Conservation (phyloP, 2,888 invertebrate genomes). For the Labia minor region DNA sequence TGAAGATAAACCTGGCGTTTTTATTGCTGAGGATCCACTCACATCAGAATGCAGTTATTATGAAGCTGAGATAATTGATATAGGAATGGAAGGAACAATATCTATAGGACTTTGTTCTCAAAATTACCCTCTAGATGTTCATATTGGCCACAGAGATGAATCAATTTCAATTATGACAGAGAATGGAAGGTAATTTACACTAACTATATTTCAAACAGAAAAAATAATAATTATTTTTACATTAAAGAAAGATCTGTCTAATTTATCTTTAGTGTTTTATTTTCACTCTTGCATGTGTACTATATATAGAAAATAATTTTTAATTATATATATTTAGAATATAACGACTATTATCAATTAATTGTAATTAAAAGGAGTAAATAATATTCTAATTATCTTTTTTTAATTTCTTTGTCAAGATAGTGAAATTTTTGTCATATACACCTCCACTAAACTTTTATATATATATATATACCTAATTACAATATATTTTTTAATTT, state of each 20-base stretch:
- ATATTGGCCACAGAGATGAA: constrained; percentile 36
- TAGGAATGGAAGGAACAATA: constrained; percentile 41
- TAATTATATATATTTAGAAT: too few relatives aligned
- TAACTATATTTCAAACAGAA: constrained; percentile 14
- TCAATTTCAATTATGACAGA: constrained; percentile 38
- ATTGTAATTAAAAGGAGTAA: too few relatives aligned
- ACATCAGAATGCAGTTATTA: constrained; percentile 41
- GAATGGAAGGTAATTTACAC: constrained; percentile 35
- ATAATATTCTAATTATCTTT: too few relatives aligned
- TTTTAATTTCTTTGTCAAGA: too few relatives aligned
- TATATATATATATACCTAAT: too few relatives aligned
- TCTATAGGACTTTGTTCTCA: constrained; percentile 38
- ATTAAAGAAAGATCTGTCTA: background rate
- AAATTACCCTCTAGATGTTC: constrained; percentile 35
- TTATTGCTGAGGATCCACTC: constrained; percentile 30
- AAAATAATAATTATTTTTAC: background rate
- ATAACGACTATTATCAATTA: too few relatives aligned
- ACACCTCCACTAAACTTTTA: too few relatives aligned
- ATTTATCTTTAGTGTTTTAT: background rate
- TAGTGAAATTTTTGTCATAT: too few relatives aligned
- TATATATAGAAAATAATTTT: too few relatives aligned
- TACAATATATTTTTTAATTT: too few relatives aligned
- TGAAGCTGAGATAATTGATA: constrained; percentile 42
- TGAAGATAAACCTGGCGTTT: constrained; percentile 21
- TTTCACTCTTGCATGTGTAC: background rate